A percentile compares a stretch with the other conserved stretches of the same genome.
Conservation (phyloP, 2,888 invertebrate species). For the Latrodectus elegans region DNA sequence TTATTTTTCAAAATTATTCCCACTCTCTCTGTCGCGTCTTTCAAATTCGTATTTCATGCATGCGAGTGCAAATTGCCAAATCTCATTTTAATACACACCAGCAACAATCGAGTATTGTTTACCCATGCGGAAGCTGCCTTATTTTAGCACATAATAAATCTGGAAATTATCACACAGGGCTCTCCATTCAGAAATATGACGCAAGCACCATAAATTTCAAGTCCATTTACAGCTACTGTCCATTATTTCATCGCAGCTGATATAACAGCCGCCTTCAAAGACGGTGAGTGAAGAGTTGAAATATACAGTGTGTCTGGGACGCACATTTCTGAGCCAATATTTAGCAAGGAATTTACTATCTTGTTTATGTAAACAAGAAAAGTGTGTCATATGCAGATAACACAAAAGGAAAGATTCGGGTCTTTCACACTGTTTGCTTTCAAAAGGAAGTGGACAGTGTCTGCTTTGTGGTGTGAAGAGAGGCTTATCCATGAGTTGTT, state of each 20-base stretch:
- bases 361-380: neutral
- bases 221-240: neutral
- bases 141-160: constrained; percentile 16
- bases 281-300: too few species aligned
- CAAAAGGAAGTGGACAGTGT: too few species aligned
- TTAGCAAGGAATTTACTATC: too few species aligned
- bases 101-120: constrained; percentile 14
- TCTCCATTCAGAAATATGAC: constrained; percentile 23
- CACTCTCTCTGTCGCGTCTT: neutral
- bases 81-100: neutral
- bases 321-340: too few species aligned
- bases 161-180: constrained; percentile 12
- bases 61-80: neutral
- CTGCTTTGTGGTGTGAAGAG: too few species aligned
- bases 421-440: neutral
- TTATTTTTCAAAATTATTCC: neutral
- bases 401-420: neutral
- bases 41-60: neutral
- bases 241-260: constrained; percentile 14
- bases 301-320: too few species aligned
- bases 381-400: neutral
- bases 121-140: neutral
- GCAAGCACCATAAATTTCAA: constrained; percentile 17
- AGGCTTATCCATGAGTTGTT: too few species aligned
- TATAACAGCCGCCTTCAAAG: constrained; percentile 10